Percentiles rank a stretch among this genome's conserved stretches.
Evolutionary conservation across 1,140 invertebrate species (phyloP).

Genomic region (Elymnias hypermnestra): DNA sequence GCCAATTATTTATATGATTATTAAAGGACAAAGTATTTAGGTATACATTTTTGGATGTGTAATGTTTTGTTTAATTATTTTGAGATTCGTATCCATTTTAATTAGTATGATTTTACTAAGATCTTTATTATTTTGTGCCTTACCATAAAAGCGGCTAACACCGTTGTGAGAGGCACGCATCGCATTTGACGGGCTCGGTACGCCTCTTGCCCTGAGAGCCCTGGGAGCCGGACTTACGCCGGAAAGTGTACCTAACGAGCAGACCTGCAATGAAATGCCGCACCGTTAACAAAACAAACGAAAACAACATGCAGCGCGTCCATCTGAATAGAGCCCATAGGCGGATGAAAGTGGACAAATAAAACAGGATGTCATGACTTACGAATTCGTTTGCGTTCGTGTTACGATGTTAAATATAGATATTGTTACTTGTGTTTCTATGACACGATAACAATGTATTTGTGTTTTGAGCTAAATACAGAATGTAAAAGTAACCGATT

Average conservation of each 20-base stretch:
- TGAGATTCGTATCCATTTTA: background rate
- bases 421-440: background rate
- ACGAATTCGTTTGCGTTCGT: constrained; percentile 49
- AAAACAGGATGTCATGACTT: constrained; percentile 43
- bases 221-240: constrained; percentile 75
- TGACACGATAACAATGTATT: constrained; percentile 4
- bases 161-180: constrained; percentile 75
- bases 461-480: constrained; percentile 54
- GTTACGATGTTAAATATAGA: constrained; percentile 33
- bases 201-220: constrained; percentile 71
- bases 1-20: constrained; percentile 1
- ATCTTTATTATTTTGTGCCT: constrained; percentile 40
- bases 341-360: constrained; percentile 60
- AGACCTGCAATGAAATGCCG: constrained; percentile 76
- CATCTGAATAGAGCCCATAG: constrained; percentile 64
- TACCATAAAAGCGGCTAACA: constrained; percentile 72
- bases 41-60: background rate
- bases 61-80: background rate
- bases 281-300: constrained; percentile 70
- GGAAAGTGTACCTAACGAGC: constrained; percentile 77
- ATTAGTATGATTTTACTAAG: background rate
- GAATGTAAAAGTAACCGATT: constrained; percentile 26
- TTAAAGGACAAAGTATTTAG: background rate
- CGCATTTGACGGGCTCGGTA: constrained; percentile 69
- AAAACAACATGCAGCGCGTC: constrained; percentile 64